Evolutionary conservation across 1,140 invertebrate genomes (phyloP).

Genomic region (Drosophila rhopaloa): DNA sequence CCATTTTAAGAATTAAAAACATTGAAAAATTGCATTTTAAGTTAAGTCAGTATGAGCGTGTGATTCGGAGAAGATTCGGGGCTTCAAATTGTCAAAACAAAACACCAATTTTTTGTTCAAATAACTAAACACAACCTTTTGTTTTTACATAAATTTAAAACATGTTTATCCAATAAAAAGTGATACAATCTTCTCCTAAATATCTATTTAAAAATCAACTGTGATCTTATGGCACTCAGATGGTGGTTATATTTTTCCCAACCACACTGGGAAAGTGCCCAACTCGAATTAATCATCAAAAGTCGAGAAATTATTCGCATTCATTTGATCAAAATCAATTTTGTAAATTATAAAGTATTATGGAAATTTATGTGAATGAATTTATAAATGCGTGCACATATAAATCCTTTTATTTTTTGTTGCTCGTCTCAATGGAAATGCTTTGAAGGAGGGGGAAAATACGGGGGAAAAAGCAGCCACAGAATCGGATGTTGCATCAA

Average conservation of each 20-base stretch:
- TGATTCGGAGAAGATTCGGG: no score
- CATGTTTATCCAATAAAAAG: no score
- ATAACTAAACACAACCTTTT: no score
- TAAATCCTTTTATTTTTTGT: conserved; percentile 29
- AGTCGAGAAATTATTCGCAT: conserved; percentile 31
- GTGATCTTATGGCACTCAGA: no score
- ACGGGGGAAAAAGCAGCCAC: conserved; percentile 2
- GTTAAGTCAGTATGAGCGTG: no score
- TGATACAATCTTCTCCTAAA: no score
- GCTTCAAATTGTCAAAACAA: no score
- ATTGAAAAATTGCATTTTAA: no score
- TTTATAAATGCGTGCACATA: conserved; percentile 25
- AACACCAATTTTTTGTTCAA: no score
- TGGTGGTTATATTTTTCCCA: not conserved
- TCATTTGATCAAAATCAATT: conserved; percentile 45
- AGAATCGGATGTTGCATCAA: conserved; percentile 42
- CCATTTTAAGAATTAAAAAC: no score
- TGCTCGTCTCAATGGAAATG: conserved; percentile 33
- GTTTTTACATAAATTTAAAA: no score
- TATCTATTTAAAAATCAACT: no score
- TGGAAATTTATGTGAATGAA: conserved; percentile 26
- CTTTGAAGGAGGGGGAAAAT: not conserved
- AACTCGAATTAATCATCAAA: not conserved
- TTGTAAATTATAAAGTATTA: conserved; percentile 45
- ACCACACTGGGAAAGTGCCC: not conserved